Conservation (phyloP, 2,888 invertebrate genomes). For the Lysandra bellargus region DNA sequence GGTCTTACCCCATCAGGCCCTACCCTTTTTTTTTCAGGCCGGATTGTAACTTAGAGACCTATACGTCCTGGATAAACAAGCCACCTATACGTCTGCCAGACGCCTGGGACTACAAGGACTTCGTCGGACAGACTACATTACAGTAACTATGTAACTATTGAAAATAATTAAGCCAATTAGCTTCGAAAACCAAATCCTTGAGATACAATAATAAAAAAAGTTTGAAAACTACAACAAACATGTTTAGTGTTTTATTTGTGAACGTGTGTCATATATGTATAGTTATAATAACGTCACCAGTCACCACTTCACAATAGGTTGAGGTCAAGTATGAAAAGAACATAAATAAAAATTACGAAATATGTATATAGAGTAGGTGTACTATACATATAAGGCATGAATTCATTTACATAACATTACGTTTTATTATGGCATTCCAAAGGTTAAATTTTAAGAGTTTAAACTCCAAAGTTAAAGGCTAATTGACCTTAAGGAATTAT, state of each 20-base stretch:
- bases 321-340: conserved; percentile 19
- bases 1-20: background rate
- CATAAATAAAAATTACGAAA: conserved; percentile 21
- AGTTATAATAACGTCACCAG: conserved; percentile 16
- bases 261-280: conserved; percentile 3
- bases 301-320: conserved; percentile 26
- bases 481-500: background rate
- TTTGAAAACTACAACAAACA: background rate
- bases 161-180: background rate
- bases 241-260: background rate
- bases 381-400: background rate
- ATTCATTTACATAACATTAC: background rate
- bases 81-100: conserved; percentile 59
- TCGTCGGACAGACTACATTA: conserved; percentile 42
- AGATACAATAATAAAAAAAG: background rate
- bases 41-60: conserved; percentile 68
- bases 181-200: background rate
- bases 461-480: background rate
- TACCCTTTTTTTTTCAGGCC: conserved; percentile 51
- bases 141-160: background rate
- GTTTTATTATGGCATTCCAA: background rate
- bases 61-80: conserved; percentile 61
- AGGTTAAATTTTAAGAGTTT: background rate
- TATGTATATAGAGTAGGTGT: background rate
- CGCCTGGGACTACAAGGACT: conserved; percentile 60